Evolutionary conservation across 2,888 invertebrate species (phyloP), one percentile per base, ranked within the genome.

Genomic region (Ptilodon capucinus): DNA sequence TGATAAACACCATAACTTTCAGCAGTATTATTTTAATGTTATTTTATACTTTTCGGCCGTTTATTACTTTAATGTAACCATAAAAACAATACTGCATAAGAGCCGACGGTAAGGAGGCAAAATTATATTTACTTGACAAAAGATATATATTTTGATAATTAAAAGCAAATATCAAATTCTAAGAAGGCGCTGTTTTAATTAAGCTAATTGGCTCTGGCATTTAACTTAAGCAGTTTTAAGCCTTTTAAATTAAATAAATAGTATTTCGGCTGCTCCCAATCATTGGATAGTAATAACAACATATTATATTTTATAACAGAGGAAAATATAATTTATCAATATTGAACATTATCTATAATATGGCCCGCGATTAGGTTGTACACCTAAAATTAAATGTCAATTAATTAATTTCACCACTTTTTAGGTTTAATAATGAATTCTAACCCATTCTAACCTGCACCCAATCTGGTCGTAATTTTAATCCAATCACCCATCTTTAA

Each of bases 401-500:
- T 11, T n/a, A n/a, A 28, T n/a, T 1, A 3, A n/a, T 28, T 28
- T 11, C 11, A 28, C 8, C 8, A 23, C 8, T 23, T 4, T 2
- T 2, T 23, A 7, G 23, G 23, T 23, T 1, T 23, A 4, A 23
- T 23, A 23, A 23, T 23, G 1, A 7, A 23, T 8, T 5, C 8
- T 1, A 23, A 23, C 23, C 23, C 30, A 30, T 30, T 4, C 30
- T 5, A 30, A 30, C 30, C 13, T n/a, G n/a, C 30, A n/a, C 30
- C n/a, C 30, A 30, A 2, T 8, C 30, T 23, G 5, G n/a, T n/a
- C n/a, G n/a, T n/a, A 4, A 23, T 7, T 23, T 23, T 23, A 4
- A 23, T 9, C 23, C 23, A 23, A 23, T 23, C 30, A 49, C 57
- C 51, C 54, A 46, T 40, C 42, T 59, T 60, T 67, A 68, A 68